Evolutionary conservation across 2,113 vertebrate species (phyloP).

Genomic region (Phaethon lepturus): DNA sequence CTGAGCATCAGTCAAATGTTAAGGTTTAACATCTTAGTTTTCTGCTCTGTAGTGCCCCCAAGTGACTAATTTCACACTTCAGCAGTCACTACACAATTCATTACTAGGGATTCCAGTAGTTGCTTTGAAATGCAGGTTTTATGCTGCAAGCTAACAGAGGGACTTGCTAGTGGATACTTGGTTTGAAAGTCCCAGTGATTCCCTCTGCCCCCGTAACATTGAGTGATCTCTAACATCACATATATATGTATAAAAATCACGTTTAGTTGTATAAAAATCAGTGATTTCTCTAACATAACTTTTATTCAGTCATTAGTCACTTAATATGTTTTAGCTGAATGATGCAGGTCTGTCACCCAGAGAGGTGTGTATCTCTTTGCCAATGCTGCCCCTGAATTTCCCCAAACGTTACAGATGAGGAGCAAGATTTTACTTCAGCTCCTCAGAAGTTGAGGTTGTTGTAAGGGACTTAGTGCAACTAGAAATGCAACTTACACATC

Average conservation of each 20-base stretch:
- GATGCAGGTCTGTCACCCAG: not conserved
- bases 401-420: not conserved
- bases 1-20: not conserved
- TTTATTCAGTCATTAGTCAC: not conserved
- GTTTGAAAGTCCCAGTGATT: not conserved
- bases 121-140: not conserved
- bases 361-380: not conserved
- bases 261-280: not conserved
- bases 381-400: not conserved
- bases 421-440: not conserved
- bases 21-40: not conserved
- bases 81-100: not conserved
- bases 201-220: not conserved
- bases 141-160: not conserved
- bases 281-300: not conserved
- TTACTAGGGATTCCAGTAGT: not conserved
- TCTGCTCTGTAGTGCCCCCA: conserved; percentile 53
- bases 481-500: not conserved
- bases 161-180: not conserved
- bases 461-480: not conserved
- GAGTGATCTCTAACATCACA: not conserved
- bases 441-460: accelerated
- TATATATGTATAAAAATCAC: not conserved
- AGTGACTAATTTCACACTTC: not conserved
- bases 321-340: not conserved